phyloP scores from a whole-genome alignment of 1,140 invertebrate genomes.

The Pteromalus puparum region DNA sequence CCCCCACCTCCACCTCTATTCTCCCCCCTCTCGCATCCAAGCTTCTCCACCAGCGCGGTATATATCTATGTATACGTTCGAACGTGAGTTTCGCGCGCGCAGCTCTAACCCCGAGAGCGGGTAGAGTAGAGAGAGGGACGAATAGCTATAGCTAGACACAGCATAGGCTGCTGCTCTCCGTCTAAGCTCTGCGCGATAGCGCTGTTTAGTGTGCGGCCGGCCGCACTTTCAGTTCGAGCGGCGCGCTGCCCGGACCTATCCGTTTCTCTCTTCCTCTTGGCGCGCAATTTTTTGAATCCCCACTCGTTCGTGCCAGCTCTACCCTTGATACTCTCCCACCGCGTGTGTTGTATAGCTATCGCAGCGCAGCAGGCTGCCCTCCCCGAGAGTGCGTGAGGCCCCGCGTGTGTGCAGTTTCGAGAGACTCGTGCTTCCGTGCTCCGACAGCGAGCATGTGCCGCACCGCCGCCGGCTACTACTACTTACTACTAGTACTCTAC shows the following conservation, averaged over 20 bases:
- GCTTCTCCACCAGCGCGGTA: neutral
- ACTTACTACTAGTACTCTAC: too few relatives aligned
- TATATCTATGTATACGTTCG: neutral
- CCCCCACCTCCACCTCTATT: neutral
- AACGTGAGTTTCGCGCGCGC: neutral
- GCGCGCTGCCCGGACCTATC: neutral
- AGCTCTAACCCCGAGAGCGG: neutral
- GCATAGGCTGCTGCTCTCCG: neutral
- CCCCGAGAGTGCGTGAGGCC: conserved; percentile 47
- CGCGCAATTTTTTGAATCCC: conserved; percentile 14
- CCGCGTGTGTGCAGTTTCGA: neutral
- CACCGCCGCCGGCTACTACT: too few relatives aligned
- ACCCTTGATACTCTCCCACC: conserved; percentile 37
- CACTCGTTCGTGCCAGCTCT: conserved; percentile 41
- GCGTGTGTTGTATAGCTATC: conserved; percentile 37
- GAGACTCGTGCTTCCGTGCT: conserved; percentile 2
- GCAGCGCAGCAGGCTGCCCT: too few relatives aligned
- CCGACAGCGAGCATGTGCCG: neutral
- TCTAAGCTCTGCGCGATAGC: neutral
- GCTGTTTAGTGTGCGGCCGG: neutral
- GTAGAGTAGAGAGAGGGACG: neutral
- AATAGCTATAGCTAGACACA: neutral
- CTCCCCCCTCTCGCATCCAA: neutral
- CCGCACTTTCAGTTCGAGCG: conserved; percentile 2
- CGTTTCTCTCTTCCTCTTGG: neutral